Base-by-base conservation (phyloP, 1,140 invertebrate species). In the Procambarus virginalis region DNA sequence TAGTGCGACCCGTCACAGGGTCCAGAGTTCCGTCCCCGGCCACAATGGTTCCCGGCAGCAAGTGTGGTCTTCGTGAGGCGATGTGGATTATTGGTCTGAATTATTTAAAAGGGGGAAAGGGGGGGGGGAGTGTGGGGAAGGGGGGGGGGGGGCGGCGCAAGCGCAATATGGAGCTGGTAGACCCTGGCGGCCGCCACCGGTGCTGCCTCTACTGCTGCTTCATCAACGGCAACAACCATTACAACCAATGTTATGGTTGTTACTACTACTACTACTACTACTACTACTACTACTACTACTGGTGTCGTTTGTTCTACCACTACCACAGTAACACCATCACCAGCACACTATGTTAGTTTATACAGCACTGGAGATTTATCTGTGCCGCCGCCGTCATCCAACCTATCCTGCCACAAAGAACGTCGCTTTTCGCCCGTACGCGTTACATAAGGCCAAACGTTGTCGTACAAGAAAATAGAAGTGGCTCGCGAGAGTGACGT, bases 71-170 rank as follows among this genome's bases (percentile, higher is more conserved):
- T 76, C 84, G 84, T 85, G 84, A 73, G 73, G 45, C 22, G 17
- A n/a, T 17, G n/a, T 77, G 84, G 45, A 85, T 77, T 85, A 85
- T 77, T 77, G 12, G 48, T 46, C 17, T 85, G 84, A 85, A 85
- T 85, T 77, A 85, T 85, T 85, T 55, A 84, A 17, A 55, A 46
- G 68, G 17, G 34, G 12, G 51, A 34, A 34, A 1, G 34, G 34
- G 34, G 34, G 34, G 34, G 34, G 34, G n/a, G n/a, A n/a, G 34
- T 34, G 34, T 34, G 34, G 34, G 17, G 34, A 4, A 5, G 8
- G 1, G 12, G 51, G 17, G 34, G 12, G 51, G 8, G 1, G 12
- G 51, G 8, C 51, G 12, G 4, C 51, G 51, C 51, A 55, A 9
- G 51, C 51, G 51, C 12, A 55, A 12, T 55, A 12, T 55, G 51